Percentiles rank a stretch among this genome's conserved stretches.
phyloP scores from a whole-genome alignment of 2,797 vertebrate genomes.

The Chiloscyllium punctatum region DNA sequence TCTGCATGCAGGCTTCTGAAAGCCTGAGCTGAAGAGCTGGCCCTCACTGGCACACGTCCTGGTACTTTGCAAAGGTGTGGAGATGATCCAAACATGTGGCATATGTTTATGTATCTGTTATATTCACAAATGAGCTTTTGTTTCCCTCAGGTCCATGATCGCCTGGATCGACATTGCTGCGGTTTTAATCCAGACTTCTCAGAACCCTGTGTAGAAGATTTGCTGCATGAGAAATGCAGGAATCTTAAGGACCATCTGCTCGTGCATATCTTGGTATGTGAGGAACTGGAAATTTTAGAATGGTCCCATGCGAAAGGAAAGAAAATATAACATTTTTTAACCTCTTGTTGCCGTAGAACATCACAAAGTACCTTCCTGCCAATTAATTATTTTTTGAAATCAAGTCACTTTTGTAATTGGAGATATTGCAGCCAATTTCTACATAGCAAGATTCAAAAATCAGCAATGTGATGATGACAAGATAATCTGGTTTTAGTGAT shows the following conservation, averaged over 20 bases:
- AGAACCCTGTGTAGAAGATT: constrained; percentile 79
- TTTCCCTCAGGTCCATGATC: constrained; percentile 75
- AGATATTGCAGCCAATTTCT: not conserved
- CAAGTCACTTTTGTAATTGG: not conserved
- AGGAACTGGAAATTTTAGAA: not conserved
- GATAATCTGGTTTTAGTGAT: not conserved
- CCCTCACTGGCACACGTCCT: not conserved
- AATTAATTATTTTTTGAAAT: not conserved
- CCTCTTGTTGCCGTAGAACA: not conserved
- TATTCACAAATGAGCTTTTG: not conserved
- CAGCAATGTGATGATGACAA: not conserved
- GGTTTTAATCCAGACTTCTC: constrained; percentile 75
- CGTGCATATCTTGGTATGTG: constrained; percentile 85
- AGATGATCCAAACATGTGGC: not conserved
- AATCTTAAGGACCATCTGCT: constrained; percentile 68
- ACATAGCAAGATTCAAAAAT: not conserved
- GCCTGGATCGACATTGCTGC: constrained; percentile 88
- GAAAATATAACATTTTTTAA: not conserved
- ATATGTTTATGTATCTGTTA: constrained; percentile 12
- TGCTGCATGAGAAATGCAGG: constrained; percentile 71
- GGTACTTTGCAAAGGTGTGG: not conserved
- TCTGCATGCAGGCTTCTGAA: not conserved
- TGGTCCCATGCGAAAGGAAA: not conserved
- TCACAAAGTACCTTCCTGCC: not conserved
- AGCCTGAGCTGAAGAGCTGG: not conserved